Conservation (phyloP, 2,113 vertebrate species). For the Manacus vitellinus region DNA sequence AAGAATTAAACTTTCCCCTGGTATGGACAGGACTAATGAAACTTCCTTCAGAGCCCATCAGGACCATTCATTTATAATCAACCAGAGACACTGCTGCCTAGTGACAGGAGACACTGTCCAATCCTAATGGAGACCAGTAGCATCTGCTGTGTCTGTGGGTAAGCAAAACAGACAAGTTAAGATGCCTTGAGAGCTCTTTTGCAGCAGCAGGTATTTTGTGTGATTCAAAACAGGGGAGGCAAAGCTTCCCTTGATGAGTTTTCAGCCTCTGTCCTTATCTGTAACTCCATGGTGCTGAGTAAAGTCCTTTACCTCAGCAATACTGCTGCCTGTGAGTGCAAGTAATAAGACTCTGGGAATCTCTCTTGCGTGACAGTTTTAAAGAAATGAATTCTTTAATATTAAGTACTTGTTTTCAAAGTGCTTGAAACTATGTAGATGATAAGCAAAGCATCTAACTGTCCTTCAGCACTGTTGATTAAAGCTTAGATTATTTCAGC, state of each 20-base stretch:
- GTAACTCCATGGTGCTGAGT: neutral
- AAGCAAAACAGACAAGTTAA: neutral
- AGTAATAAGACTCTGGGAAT: neutral
- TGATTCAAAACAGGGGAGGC: neutral
- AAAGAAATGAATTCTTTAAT: neutral
- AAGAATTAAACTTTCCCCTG: constrained; percentile 15
- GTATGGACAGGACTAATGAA: constrained; percentile 31
- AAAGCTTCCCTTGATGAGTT: neutral
- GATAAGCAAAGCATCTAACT: neutral
- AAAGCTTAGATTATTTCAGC: neutral
- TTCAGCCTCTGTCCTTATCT: neutral
- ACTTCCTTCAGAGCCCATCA: constrained; percentile 26
- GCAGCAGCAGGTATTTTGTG: neutral
- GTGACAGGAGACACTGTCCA: neutral
- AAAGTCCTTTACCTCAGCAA: neutral
- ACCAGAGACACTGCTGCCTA: neutral
- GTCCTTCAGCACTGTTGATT: neutral
- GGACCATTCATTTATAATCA: neutral
- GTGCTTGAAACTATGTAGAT: neutral
- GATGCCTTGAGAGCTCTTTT: neutral
- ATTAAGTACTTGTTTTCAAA: neutral
- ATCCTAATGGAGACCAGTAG: neutral
- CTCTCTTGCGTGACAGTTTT: neutral
- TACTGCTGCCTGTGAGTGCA: neutral
- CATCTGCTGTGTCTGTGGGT: neutral